Base-by-base conservation (phyloP, 2,797 vertebrate genomes). In the Alfaro cultratus region DNA sequence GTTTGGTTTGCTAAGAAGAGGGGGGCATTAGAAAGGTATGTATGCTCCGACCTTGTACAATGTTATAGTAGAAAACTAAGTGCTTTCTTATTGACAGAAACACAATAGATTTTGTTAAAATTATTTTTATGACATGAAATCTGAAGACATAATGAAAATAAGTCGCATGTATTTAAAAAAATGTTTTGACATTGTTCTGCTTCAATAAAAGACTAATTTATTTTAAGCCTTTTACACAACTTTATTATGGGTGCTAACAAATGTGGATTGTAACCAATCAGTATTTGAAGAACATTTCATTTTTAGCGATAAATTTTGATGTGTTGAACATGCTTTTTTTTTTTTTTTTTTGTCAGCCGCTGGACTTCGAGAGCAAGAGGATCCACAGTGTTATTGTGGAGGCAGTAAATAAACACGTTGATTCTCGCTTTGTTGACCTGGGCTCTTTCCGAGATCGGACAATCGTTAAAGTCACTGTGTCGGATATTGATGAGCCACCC, bases 361-460 rank as follows among this genome's bases (percentile, higher is more conserved):
- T 99, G 16, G 97, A 99, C 95, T 99, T 97, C 0, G 98, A 99
- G 93, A 97, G 90, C 11, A 98, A 97, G 84, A 95, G 95, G 1
- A 96, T 96, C 7, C 98, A 99, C 94, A 99, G 97, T 0, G 96
- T 99, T 0, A 97, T 99, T 83, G 96, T 99, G 86, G 98, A 99
- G 91, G 98, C 98, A 0, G 96, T 98, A 68, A 99, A 99, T 93
- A 99, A 99, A 91, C 98, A 99, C 0, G 96, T 97, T 11, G 98
- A 99, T 85, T 97, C 97, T 60, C 97, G 97, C 29, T 98, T 98
- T 0, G 92, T 95, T 76, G 97, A 98, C 93, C 93, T 99, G 89
- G 98, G 97, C 76, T 96, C 98, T 12, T 99, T 99, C 90, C 94
- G 96, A 53, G 98, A 99, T 94, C 97, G 98, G 93, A 97, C 98